Conservation (phyloP, 1,140 invertebrate genomes). For the Leptonema lineaticorne region DNA sequence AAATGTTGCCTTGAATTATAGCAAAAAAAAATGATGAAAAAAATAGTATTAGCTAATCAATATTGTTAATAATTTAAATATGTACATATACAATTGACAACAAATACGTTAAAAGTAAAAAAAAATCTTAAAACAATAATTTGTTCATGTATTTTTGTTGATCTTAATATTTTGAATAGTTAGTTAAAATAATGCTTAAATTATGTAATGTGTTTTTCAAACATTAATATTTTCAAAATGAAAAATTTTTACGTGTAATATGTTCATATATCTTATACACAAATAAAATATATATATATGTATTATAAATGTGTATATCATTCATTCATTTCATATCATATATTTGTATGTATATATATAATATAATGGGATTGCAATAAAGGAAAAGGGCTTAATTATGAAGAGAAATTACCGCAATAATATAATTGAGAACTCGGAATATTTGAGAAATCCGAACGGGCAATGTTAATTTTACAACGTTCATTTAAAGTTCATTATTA, state of each 20-base stretch:
- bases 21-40: constrained; percentile 7
- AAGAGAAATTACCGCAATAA: too few relatives aligned
- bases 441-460: not conserved
- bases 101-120: not conserved
- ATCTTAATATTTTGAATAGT: constrained; percentile 6
- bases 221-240: constrained; percentile 7
- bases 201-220: constrained; percentile 7
- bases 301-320: not conserved
- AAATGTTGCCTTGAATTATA: constrained; percentile 16
- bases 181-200: constrained; percentile 7
- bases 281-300: constrained; percentile 21
- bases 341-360: too few relatives aligned
- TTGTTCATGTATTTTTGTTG: constrained; percentile 18
- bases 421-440: not conserved
- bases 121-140: not conserved
- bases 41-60: constrained; percentile 10
- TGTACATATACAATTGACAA: constrained; percentile 7
- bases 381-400: too few relatives aligned
- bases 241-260: constrained; percentile 19
- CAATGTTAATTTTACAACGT: not conserved
- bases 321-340: not conserved
- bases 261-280: constrained; percentile 22
- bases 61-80: constrained; percentile 5
- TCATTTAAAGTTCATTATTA: constrained; percentile 1
- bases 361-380: too few relatives aligned